phyloP scores from a whole-genome alignment of 1,140 invertebrate species.

The Mesaphorura yosii region DNA sequence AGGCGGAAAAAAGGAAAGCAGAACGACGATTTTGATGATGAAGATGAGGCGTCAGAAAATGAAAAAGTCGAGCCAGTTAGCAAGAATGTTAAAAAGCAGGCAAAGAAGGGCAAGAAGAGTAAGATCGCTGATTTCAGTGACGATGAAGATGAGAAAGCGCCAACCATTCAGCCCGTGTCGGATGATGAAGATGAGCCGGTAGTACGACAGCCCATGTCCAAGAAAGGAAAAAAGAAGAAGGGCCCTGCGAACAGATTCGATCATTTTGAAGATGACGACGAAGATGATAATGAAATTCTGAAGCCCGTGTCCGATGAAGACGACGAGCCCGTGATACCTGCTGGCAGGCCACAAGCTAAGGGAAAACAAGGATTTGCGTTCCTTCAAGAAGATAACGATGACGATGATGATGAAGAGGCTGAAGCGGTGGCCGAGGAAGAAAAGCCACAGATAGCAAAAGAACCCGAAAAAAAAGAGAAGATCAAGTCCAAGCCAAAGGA shows the following conservation, averaged over 20 bases:
- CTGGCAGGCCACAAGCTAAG: background rate
- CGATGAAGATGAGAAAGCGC: constrained; percentile 17
- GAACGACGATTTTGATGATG: constrained; percentile 15
- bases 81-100: constrained; percentile 9
- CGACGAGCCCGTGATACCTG: background rate
- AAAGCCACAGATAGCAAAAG: constrained; percentile 11
- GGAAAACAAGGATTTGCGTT: constrained; percentile 5
- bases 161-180: constrained; percentile 13
- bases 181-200: constrained; percentile 15
- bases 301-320: background rate
- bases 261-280: constrained; percentile 27
- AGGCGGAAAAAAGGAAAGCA: constrained; percentile 12
- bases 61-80: background rate
- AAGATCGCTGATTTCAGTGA: constrained; percentile 20
- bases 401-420: constrained; percentile 15
- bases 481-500: constrained; percentile 11
- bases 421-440: constrained; percentile 5
- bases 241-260: background rate
- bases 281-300: constrained; percentile 15
- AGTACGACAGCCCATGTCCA: background rate
- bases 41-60: constrained; percentile 8
- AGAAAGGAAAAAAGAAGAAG: constrained; percentile 5
- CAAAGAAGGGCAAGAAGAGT: constrained; percentile 7
- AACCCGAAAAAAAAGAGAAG: constrained; percentile 26
- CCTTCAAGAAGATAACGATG: constrained; percentile 4